Conservation (phyloP, 1,140 invertebrate genomes). For the Platyscapa corneri region DNA sequence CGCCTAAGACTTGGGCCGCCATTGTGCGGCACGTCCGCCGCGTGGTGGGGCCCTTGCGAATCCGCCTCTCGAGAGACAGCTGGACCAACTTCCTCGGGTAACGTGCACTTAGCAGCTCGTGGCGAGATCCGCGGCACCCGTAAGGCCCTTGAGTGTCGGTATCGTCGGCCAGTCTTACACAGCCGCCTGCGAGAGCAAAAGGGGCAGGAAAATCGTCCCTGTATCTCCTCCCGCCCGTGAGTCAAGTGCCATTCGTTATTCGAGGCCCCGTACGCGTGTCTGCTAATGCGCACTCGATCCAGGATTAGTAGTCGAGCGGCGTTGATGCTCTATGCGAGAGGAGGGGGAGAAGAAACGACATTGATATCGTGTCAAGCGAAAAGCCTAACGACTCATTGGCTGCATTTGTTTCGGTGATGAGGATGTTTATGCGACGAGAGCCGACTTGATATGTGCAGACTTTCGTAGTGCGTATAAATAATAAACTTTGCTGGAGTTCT, state of each 20-base stretch:
- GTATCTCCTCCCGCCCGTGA: neutral
- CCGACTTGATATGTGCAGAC: too few relatives aligned
- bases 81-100: neutral
- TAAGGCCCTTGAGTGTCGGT: neutral
- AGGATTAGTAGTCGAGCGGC: neutral
- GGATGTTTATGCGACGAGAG: neutral
- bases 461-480: neutral
- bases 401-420: neutral
- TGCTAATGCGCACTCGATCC: too few relatives aligned
- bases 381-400: neutral
- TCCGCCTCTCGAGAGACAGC: neutral
- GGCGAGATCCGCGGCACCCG: too few relatives aligned
- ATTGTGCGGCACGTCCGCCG: neutral
- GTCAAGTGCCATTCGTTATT: conserved; percentile 3
- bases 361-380: neutral
- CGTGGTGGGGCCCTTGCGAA: neutral
- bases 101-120: neutral
- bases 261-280: neutral
- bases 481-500: neutral
- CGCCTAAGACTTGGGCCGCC: neutral
- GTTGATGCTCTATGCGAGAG: neutral
- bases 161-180: too few relatives aligned
- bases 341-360: neutral
- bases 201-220: neutral
- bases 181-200: neutral